Evolutionary conservation across 2,888 invertebrate genomes (phyloP), one percentile per base, ranked within the genome.

Genomic region (Alloscopus bannaensis): DNA sequence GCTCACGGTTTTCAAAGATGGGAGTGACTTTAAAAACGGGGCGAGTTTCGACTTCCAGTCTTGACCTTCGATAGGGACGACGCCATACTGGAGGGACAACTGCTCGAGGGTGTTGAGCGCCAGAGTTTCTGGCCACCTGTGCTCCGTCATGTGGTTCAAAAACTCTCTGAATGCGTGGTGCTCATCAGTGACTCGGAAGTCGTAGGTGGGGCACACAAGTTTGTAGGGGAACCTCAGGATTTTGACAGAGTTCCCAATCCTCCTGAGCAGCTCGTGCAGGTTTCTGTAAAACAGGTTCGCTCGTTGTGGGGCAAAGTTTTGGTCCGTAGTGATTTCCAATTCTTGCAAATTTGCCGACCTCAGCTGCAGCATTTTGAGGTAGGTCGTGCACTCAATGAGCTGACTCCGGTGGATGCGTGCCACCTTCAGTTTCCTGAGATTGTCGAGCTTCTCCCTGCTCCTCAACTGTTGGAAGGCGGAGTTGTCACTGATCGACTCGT

Each of bases 161-260:
- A 86, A 86, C 52, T 84, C 84, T 2, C 83, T 47, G 52, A 86
- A 86, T 16, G 81, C 75, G 45, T 80, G 76, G 45, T 86, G 84
- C 29, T 86, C 86, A 69, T 85, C 84, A 0, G 82, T 82, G 0
- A 81, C 40, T 13, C 86, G 66, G 36, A 84, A 83, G 42, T 86
- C 86, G 52, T 83, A 83, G 0, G 79, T 55, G 1, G 84, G 82
- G 50, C 81, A 80, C 26, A 84, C 78, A n/a, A 81, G 36, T 64
- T 83, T 84, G 36, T 79, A 86, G 0, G 86, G 84, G 55, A 84
- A 86, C 8, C 60, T 80, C 18, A 86, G 80, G 24, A 29, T 60
- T 28, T 57, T 68, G n/a, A 86, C 24, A 8, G 72, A 68, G 6
- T 40, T 26, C n/a, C 47, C 55, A 52, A 83, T 83, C n/a, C 76